Base-by-base conservation (phyloP, 2,797 vertebrate species). In the Gymnocypris eckloni region DNA sequence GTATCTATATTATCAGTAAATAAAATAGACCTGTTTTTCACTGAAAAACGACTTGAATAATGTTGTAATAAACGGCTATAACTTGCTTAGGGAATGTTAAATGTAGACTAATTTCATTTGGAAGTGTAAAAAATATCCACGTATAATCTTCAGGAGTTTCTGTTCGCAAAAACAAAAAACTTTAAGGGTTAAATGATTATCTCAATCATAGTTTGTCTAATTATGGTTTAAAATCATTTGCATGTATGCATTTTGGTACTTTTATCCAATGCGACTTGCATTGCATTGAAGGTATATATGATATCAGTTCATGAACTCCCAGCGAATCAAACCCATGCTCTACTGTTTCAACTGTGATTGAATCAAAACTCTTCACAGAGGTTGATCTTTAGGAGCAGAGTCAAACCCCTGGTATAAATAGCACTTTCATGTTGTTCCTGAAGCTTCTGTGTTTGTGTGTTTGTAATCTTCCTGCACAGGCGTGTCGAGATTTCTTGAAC, bases 401-500 rank as follows among this genome's bases (percentile, higher is more conserved):
- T 33, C 16, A 52, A 75, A 16, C n/a, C 8, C 28, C 48, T 33
- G 72, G 48, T 75, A 13, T 37, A 15, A 22, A n/a, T 56, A n/a
- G 16, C 20, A 56, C 20, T 39, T 70, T 41, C 43, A 28, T 25
- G 28, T 79, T 64, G 43, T 4, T 43, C 25, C 39, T 59, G n/a
- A 80, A 28, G 48, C 45, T 28, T 70, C 16, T 76, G 43, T 77
- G 12, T 87, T 20, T 81, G 43, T 71, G 43, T 20, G 75, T 39
- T 12, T 39, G 16, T 50, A 59, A 28, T 89, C 7, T 87, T 28
- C 80, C 66, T 54, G 79, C n/a, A 0, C 93, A 99, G 98, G 98
- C 98, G 70, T 99, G 98, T 93, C 97, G 96, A 5, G 97, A 99
- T 93, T 99, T 99, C 92, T 93, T 99, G 95, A 97, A 98, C 86